Evolutionary conservation across 2,888 invertebrate species (phyloP).

Genomic region (Stenolophus ochropezus): DNA sequence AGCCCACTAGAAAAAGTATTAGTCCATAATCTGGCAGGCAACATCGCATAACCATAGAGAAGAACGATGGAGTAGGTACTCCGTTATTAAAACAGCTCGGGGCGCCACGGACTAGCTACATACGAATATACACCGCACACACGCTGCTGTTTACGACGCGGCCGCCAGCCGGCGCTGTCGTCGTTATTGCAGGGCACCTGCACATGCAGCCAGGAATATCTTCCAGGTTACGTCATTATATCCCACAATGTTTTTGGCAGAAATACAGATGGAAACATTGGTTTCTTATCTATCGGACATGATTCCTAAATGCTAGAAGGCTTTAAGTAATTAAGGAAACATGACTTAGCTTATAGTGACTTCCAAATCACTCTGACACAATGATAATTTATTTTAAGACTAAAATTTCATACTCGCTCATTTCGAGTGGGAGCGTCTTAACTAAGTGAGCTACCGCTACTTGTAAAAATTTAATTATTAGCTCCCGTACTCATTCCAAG

Average conservation of each 20-base stretch:
- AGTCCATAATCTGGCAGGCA: slow-evolving; percentile 54
- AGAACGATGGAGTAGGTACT: slow-evolving; percentile 54
- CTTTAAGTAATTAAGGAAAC: no score
- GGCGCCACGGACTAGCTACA: slow-evolving; percentile 28
- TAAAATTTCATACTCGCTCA: no score
- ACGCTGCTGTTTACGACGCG: slow-evolving; percentile 20
- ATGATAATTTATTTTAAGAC: no score
- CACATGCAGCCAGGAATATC: neutral
- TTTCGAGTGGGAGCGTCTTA: no score
- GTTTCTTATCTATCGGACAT: no score
- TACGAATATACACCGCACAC: slow-evolving; percentile 17
- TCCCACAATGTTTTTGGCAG: neutral
- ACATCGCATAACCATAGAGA: slow-evolving; percentile 52
- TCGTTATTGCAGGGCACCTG: slow-evolving; percentile 30
- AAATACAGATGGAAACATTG: no score
- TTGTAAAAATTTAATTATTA: no score
- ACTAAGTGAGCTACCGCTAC: no score
- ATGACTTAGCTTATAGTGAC: no score
- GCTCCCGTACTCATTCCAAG: no score
- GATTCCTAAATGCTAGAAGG: no score
- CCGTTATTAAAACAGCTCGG: slow-evolving; percentile 55
- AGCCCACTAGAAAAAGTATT: slow-evolving; percentile 53
- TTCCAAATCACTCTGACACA: no score
- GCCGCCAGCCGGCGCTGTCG: slow-evolving; percentile 12
- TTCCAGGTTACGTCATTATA: neutral